Base-by-base conservation (phyloP, 2,113 vertebrate species). In the Ictalurus punctatus region DNA sequence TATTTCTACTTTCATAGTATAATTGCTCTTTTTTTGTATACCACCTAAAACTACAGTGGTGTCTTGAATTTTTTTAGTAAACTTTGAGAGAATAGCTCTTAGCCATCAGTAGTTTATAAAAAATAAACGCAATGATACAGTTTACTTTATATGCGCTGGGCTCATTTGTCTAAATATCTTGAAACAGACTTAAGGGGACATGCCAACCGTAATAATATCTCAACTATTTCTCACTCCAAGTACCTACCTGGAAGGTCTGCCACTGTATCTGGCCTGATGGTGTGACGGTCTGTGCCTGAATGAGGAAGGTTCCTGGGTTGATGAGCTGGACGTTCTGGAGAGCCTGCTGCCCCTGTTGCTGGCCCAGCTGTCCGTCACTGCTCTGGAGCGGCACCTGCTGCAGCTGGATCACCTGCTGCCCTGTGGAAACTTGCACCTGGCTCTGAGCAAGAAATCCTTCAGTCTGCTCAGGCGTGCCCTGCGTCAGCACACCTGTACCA, bases 181-280 rank as follows among this genome's bases (percentile, higher is more conserved):
- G 80, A 37, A 82, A 30, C 25, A 54, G 52, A 4, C 16, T 30
- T 56, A 30, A 34, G 25, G 40, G 3, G 27, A 27, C 21, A 78
- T 25, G 76, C 25, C 78, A 82, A 59, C 54, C 0, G 5, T 3
- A 27, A 44, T 23, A 78, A 48, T 34, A 12, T 82, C 56, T 30
- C 23, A 25, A 4, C 17, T 8, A 21, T 82, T 83, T 40, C 58
- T 17, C n/a, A 82, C 21, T 6, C 3, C 19, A 63, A 63, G 34
- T 44, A 63, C 69, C 69, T 86, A 91, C 90, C 89, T 99, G 98
- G 96, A 99, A 99, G 67, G 98, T 99, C 93, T 99, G 98, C 98
- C 98, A 99, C 93, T 98, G 98, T 95, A 99, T 98, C 95, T 99
- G 98, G 92, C 98, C 98, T 83, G 98, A 98, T 61, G 98, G 97